Evolutionary conservation across 1,140 invertebrate species (phyloP).

Genomic region (Zaprionus davidi): DNA sequence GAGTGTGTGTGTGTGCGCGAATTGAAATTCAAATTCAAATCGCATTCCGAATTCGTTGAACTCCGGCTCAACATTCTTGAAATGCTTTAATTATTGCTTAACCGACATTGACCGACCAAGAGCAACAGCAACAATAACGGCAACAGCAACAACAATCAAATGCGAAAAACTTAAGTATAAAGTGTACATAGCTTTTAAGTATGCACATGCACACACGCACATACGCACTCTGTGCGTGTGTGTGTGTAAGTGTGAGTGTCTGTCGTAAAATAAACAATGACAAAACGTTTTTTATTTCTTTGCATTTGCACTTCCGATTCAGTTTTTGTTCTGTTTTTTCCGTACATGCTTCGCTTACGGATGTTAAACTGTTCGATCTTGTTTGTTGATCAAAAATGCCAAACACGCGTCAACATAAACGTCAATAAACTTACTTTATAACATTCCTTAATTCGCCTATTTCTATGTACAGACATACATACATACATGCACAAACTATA

Average conservation of each 20-base stretch:
- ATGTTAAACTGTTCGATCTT: constrained; percentile 37
- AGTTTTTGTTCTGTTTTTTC: constrained; percentile 26
- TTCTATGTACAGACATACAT: constrained; percentile 22
- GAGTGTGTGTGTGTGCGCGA: constrained; percentile 14
- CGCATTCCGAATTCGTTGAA: constrained; percentile 59
- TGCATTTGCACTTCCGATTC: constrained; percentile 71
- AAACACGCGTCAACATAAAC: constrained; percentile 65
- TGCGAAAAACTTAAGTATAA: constrained; percentile 39
- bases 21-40: constrained; percentile 42
- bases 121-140: constrained; percentile 51
- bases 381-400: constrained; percentile 48
- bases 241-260: constrained; percentile 30
- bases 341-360: constrained; percentile 41
- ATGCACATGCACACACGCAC: constrained; percentile 1
- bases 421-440: constrained; percentile 37
- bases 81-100: constrained; percentile 62
- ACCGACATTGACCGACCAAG: constrained; percentile 75
- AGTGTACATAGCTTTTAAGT: constrained; percentile 17
- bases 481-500: too few species aligned
- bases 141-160: constrained; percentile 15
- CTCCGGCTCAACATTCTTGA: constrained; percentile 60
- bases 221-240: neutral
- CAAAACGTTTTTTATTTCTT: constrained; percentile 56
- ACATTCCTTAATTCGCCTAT: constrained; percentile 34
- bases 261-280: constrained; percentile 66